Evolutionary conservation across 2,888 invertebrate species (phyloP).

Genomic region (Nemotelus pantherinus): DNA sequence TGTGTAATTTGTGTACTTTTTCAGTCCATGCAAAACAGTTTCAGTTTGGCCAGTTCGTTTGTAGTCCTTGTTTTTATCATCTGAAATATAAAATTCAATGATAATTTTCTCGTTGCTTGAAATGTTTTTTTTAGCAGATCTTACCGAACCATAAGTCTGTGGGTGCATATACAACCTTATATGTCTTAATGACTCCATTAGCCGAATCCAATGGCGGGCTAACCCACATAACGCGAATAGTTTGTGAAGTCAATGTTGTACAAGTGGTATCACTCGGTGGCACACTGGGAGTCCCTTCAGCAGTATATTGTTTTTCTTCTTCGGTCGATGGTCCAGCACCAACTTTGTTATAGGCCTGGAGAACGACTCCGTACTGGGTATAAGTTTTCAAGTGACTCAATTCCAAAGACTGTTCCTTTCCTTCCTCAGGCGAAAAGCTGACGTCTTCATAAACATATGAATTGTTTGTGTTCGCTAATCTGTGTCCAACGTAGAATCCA

Average conservation of each 20-base stretch:
- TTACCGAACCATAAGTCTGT: slow-evolving; percentile 92
- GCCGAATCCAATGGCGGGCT: slow-evolving; percentile 91
- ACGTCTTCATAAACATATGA: slow-evolving; percentile 92
- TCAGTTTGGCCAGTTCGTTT: slow-evolving; percentile 93
- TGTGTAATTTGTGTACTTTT: slow-evolving; percentile 96
- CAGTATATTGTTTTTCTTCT: slow-evolving; percentile 90
- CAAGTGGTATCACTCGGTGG: slow-evolving; percentile 92
- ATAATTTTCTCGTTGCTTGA: not conserved
- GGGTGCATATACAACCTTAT: slow-evolving; percentile 92
- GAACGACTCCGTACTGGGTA: slow-evolving; percentile 95
- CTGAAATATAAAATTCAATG: slow-evolving; percentile 64
- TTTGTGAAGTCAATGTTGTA: slow-evolving; percentile 92
- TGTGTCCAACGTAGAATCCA: slow-evolving; percentile 91
- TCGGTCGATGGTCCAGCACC: slow-evolving; percentile 92
- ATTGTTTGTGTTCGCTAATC: slow-evolving; percentile 83
- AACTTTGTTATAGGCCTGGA: slow-evolving; percentile 94
- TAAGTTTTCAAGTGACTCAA: slow-evolving; percentile 87
- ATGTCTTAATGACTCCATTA: slow-evolving; percentile 95
- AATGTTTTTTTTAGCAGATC: slow-evolving; percentile 55
- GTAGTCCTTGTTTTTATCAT: slow-evolving; percentile 89
- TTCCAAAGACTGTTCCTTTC: slow-evolving; percentile 87
- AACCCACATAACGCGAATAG: slow-evolving; percentile 93
- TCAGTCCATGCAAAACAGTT: slow-evolving; percentile 90
- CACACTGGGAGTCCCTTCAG: slow-evolving; percentile 93
- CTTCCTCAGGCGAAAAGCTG: slow-evolving; percentile 90